A percentile compares a stretch with the other conserved stretches of the same genome.
Conservation (phyloP, 2,113 vertebrate genomes). For the Columba livia region DNA sequence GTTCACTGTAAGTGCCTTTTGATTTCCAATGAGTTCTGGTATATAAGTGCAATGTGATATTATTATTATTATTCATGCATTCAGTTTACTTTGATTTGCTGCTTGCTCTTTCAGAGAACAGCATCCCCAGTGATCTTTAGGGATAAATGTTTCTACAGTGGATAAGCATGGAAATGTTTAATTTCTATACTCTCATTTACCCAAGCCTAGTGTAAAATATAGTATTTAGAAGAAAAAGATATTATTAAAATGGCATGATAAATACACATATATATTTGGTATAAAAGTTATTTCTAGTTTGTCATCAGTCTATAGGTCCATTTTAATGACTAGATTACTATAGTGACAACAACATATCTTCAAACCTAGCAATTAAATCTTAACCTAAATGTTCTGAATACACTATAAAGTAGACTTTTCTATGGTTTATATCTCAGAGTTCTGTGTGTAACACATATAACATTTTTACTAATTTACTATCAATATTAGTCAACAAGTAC, state of each 20-base stretch:
- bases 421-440: conserved; percentile 23
- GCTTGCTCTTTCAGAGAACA: neutral
- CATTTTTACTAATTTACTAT: neutral
- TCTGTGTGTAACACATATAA: neutral
- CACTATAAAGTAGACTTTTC: neutral
- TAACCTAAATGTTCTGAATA: neutral
- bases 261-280: neutral
- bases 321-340: neutral
- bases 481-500: neutral
- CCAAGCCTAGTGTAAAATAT: neutral
- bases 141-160: neutral
- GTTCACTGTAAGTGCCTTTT: neutral
- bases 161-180: neutral
- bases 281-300: neutral
- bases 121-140: neutral
- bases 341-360: neutral
- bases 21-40: neutral
- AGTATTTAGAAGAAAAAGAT: neutral
- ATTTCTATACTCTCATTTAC: neutral
- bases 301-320: neutral
- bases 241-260: neutral
- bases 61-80: neutral
- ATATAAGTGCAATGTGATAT: neutral
- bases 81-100: neutral
- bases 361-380: conserved; percentile 3